Conservation (phyloP, 2,797 vertebrate species). For the Sebastiscus albofasciatus region DNA sequence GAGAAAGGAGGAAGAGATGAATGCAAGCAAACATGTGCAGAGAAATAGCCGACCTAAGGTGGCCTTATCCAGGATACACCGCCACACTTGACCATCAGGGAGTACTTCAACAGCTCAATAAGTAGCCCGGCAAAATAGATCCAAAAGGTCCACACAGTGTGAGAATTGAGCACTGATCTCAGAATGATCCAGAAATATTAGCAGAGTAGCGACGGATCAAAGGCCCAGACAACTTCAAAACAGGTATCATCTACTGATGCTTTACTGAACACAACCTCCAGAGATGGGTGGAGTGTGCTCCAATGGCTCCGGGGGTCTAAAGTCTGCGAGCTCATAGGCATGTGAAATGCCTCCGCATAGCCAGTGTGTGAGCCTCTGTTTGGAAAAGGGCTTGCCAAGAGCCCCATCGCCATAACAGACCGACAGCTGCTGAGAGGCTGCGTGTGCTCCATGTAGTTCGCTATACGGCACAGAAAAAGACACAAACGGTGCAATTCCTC, state of each 20-base stretch:
- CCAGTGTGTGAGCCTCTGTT: slow-evolving; percentile 70
- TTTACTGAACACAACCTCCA: slow-evolving; percentile 41
- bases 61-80: too few species aligned
- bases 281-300: slow-evolving; percentile 50
- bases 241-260: slow-evolving; percentile 43
- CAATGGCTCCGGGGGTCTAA: slow-evolving; percentile 61
- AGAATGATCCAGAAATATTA: slow-evolving; percentile 21
- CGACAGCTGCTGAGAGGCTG: slow-evolving; percentile 69
- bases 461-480: slow-evolving; percentile 19
- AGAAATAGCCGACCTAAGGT: slow-evolving; percentile 4
- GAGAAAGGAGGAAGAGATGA: slow-evolving; percentile 12
- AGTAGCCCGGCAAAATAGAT: not conserved
- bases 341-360: slow-evolving; percentile 68
- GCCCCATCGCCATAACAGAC: slow-evolving; percentile 68
- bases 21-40: slow-evolving; percentile 8
- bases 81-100: not conserved
- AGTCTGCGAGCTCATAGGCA: slow-evolving; percentile 65
- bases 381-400: slow-evolving; percentile 72
- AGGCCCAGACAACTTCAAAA: slow-evolving; percentile 20
- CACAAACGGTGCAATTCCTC: slow-evolving; percentile 23
- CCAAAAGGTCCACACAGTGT: not conserved
- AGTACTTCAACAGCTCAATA: not conserved
- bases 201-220: slow-evolving; percentile 15
- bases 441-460: slow-evolving; percentile 46
- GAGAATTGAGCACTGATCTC: slow-evolving; percentile 8